Evolutionary conservation across 2,797 vertebrate genomes (phyloP).

Genomic region (Microctenopoma stevenorrisi): DNA sequence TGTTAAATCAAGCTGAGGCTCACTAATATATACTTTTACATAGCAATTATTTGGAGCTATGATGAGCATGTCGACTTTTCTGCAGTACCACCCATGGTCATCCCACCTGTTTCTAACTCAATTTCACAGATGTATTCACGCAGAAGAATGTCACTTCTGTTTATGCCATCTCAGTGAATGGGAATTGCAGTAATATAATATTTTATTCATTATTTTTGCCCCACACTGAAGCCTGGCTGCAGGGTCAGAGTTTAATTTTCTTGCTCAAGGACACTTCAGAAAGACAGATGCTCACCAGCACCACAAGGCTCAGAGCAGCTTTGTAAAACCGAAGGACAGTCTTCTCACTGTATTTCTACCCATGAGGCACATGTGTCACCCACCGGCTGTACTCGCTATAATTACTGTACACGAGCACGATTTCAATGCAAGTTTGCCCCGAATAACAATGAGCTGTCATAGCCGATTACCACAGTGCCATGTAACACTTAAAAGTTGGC

Average conservation of each 20-base stretch:
- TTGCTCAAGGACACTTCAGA: slow-evolving; percentile 48
- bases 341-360: slow-evolving; percentile 25
- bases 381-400: slow-evolving; percentile 22
- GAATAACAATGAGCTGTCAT: slow-evolving; percentile 59
- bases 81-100: slow-evolving; percentile 3
- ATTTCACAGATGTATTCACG: slow-evolving; percentile 10
- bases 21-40: slow-evolving; percentile 1
- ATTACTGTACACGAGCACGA: slow-evolving; percentile 26
- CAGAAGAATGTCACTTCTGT: slow-evolving; percentile 7
- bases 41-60: slow-evolving; percentile 13
- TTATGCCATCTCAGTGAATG: slow-evolving; percentile 7
- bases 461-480: slow-evolving; percentile 37
- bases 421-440: slow-evolving; percentile 30
- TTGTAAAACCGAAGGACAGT: slow-evolving; percentile 36
- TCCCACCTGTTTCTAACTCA: slow-evolving; percentile 20
- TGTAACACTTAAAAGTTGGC: slow-evolving; percentile 57
- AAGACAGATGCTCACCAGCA: slow-evolving; percentile 42
- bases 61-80: slow-evolving; percentile 16
- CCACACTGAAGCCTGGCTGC: slow-evolving; percentile 9
- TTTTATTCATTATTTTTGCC: slow-evolving; percentile 30
- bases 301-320: slow-evolving; percentile 19
- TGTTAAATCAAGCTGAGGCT: slow-evolving; percentile 23
- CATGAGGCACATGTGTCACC: slow-evolving; percentile 50
- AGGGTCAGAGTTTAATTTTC: slow-evolving; percentile 24
- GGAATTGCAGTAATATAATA: background rate